phyloP scores from a whole-genome alignment of 1,140 invertebrate genomes.

The Homarus americanus region DNA sequence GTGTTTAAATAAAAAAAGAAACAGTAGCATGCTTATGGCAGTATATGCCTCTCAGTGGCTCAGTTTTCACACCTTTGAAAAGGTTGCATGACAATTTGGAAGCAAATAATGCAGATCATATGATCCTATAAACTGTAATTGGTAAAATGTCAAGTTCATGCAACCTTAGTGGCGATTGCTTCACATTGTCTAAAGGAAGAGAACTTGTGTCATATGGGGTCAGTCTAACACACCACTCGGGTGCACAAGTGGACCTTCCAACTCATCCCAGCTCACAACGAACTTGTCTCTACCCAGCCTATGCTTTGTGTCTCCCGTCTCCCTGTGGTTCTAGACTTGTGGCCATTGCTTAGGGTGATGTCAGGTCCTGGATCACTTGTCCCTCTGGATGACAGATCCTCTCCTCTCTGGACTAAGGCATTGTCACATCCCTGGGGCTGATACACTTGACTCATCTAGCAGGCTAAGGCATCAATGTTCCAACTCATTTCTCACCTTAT shows the following conservation, averaged over 20 bases:
- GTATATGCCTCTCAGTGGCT: constrained; percentile 54
- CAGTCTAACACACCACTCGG: constrained; percentile 20
- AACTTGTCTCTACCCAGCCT: constrained; percentile 48
- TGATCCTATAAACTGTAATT: constrained; percentile 7
- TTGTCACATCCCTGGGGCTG: constrained; percentile 50
- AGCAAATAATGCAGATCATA: constrained; percentile 25
- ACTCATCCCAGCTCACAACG: constrained; percentile 43
- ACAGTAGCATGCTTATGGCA: constrained; percentile 56
- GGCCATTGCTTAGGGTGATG: constrained; percentile 37
- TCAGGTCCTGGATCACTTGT: constrained; percentile 25
- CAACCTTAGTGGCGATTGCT: constrained; percentile 61
- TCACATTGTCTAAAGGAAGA: constrained; percentile 47
- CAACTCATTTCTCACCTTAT: constrained; percentile 57
- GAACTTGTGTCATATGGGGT: constrained; percentile 46
- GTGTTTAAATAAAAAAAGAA: constrained; percentile 60
- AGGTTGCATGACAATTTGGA: constrained; percentile 66
- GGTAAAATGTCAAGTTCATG: constrained; percentile 45
- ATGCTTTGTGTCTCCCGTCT: constrained; percentile 59
- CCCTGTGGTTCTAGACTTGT: constrained; percentile 47
- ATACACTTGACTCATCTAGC: constrained; percentile 48
- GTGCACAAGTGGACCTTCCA: constrained; percentile 53
- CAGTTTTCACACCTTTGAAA: constrained; percentile 51
- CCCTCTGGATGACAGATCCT: constrained; percentile 38
- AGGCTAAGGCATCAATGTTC: constrained; percentile 31
- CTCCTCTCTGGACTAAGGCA: constrained; percentile 56